Percentiles rank a stretch among this genome's conserved stretches.
Evolutionary conservation across 64 coral and sea anemone species (phyloP).

Genomic region (Platygyra sinensis): DNA sequence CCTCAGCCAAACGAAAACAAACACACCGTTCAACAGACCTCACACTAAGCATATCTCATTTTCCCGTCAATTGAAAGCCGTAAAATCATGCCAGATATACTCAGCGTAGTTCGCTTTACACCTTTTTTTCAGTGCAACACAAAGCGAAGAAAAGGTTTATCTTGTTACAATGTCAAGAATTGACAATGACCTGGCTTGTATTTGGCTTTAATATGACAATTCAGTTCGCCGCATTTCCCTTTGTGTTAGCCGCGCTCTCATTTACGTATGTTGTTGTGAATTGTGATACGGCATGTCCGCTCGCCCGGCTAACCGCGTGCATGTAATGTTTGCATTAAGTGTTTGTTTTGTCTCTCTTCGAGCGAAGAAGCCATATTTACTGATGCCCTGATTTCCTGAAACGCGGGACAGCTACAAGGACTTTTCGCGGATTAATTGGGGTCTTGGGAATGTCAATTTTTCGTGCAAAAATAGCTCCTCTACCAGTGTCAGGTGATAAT

Average conservation of each 20-base stretch:
- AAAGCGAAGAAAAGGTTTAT: neutral
- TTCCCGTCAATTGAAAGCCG: neutral
- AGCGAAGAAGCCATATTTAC: neutral
- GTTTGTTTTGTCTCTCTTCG: conserved; percentile 6
- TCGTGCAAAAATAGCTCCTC: too few species aligned
- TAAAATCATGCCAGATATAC: neutral
- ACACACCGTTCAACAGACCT: neutral
- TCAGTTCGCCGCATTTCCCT: neutral
- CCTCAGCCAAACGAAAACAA: neutral
- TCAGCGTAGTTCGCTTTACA: neutral
- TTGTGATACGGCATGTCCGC: neutral
- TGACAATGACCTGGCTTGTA: neutral
- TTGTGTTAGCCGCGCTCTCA: neutral
- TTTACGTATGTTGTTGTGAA: neutral
- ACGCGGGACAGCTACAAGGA: too few species aligned
- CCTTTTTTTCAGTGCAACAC: neutral
- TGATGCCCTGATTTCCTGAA: neutral
- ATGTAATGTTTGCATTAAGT: neutral
- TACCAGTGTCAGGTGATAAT: too few species aligned
- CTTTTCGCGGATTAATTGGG: too few species aligned
- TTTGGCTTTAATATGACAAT: neutral
- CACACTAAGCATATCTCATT: neutral
- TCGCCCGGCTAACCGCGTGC: neutral
- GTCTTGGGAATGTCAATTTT: too few species aligned
- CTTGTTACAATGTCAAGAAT: neutral